Percentiles rank a stretch among this genome's conserved stretches.
phyloP scores from a whole-genome alignment of 2,888 invertebrate species.

The Sarcophaga caerulescens region DNA sequence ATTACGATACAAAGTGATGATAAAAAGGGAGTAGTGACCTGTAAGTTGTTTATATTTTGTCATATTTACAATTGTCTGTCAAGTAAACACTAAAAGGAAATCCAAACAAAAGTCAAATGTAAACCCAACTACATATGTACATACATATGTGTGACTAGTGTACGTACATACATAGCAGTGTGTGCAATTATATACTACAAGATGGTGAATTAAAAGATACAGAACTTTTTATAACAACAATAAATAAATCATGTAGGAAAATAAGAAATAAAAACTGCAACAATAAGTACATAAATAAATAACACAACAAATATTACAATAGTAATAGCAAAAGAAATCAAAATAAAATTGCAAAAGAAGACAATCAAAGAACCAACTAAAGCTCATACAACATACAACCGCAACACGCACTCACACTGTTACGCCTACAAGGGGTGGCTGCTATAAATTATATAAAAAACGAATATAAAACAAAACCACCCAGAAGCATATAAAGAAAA shows the following conservation, averaged over 20 bases:
- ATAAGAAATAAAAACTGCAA: constrained; percentile 20
- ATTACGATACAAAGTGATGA: neutral
- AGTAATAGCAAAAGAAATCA: neutral
- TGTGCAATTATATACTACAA: neutral
- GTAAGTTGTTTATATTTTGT: constrained; percentile 14
- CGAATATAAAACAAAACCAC: constrained; percentile 53
- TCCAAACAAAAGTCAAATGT: constrained; percentile 20
- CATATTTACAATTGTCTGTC: constrained; percentile 38
- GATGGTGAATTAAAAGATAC: constrained; percentile 59
- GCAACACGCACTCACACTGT: constrained; percentile 4
- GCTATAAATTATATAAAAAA: constrained; percentile 42
- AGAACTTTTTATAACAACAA: constrained; percentile 44
- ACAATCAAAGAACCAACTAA: constrained; percentile 6
- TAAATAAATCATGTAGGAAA: constrained; percentile 37
- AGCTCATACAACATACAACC: neutral
- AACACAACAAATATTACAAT: constrained; percentile 30
- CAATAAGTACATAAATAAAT: constrained; percentile 30
- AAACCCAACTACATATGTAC: constrained; percentile 40
- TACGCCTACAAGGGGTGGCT: constrained; percentile 49
- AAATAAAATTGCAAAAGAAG: constrained; percentile 54
- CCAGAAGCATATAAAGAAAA: constrained; percentile 47
- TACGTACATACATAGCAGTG: neutral
- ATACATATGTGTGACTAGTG: constrained; percentile 2
- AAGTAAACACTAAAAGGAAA: constrained; percentile 53
- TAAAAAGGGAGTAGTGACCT: constrained; percentile 37